These are phyloP conservation scores for Drosophila arawakana DNA, from an alignment of 1,140 invertebrate genomes.

Conservation along the genomic window DNA sequence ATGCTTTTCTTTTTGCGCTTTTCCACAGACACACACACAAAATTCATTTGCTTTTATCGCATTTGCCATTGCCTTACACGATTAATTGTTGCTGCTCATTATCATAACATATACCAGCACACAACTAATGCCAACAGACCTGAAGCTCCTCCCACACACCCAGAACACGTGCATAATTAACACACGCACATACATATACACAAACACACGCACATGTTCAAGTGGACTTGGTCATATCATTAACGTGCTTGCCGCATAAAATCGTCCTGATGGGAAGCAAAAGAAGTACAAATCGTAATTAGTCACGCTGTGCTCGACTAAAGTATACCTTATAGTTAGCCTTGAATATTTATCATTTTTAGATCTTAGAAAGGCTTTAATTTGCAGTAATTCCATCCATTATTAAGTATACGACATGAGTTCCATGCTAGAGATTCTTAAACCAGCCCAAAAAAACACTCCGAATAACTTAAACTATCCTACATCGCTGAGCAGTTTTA, in stretches of 20 bases:
- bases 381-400: background rate
- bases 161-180: conserved; percentile 72
- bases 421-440: no score
- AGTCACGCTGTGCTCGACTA: background rate
- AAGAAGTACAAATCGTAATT: conserved; percentile 8
- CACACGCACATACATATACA: conserved; percentile 6
- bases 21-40: conserved; percentile 18
- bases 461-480: no score
- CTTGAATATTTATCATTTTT: background rate
- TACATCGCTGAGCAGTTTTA: no score
- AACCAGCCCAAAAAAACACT: no score
- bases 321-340: background rate
- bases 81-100: conserved; percentile 77
- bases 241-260: conserved; percentile 74
- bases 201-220: conserved; percentile 1
- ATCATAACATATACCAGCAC: conserved; percentile 60
- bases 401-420: no score
- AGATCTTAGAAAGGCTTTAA: background rate
- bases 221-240: conserved; percentile 65
- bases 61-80: conserved; percentile 50
- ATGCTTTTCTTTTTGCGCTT: conserved; percentile 43
- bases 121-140: conserved; percentile 59
- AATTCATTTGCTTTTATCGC: conserved; percentile 64
- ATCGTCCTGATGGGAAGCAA: conserved; percentile 53
- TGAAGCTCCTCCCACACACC: conserved; percentile 16